Evolutionary conservation across 2,888 invertebrate genomes (phyloP), one percentile per base, ranked within the genome.

Genomic region (Pristionchus japonicus): DNA sequence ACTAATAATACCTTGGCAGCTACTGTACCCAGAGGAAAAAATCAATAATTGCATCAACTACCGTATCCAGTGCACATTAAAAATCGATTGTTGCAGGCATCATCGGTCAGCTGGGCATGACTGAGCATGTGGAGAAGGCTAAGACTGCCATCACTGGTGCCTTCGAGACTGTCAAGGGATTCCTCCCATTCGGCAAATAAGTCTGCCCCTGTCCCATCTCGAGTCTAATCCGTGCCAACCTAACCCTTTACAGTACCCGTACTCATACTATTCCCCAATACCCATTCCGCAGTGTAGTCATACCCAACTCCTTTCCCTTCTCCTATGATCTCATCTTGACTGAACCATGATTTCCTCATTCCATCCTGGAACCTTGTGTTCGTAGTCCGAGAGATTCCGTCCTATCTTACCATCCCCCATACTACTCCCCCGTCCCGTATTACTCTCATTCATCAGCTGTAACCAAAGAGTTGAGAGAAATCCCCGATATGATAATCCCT

Each of bases 61-160:
- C 31, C 52, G 27, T 67, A 27, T 1, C 31, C 67, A 27, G 15
- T 27, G 1, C 34, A 15, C 67, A 67, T 15, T 40, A 3, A 23
- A 77, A 27, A 77, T n/a, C 3, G 1, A 49, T 6, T 49, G 15
- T 34, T 67, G 11, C 17, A 85, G 84, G 92, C 52, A 89, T 94
- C 88, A 94, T 94, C 89, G 94, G 94, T 11, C 94, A 94, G 87
- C 91, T 94, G 43, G 94, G 94, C 49, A 91, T 94, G 57, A 94
- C 93, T 3, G 94, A 93, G 87, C 94, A 94, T 85, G 94, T 94
- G 37, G 94, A 94, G 85, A 94, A 94, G 90, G 94, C 94, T 52
- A 94, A 94, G 89, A 93, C 94, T 11, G 93, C 94, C 74, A 93
- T 94, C 31, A 94, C 89, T 52, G 92, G 93, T 13, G 93, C 93